Evolutionary conservation across 2,113 vertebrate species (phyloP).

Genomic region (Uria lomvia): DNA sequence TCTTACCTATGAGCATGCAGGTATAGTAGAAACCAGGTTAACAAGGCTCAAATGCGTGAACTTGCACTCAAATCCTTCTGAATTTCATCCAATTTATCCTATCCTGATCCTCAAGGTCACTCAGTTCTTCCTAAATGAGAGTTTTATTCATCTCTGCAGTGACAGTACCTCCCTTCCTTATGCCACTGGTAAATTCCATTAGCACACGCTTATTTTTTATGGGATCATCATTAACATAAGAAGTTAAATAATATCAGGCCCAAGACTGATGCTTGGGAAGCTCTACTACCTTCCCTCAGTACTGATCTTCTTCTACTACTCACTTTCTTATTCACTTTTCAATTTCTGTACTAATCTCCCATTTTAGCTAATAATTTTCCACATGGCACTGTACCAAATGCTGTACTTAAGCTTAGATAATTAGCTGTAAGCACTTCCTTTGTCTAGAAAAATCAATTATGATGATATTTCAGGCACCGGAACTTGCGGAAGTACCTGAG

Average conservation of each 20-base stretch:
- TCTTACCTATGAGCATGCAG: neutral
- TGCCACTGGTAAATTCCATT: conserved; percentile 25
- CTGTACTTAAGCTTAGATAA: conserved; percentile 16
- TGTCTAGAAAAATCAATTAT: conserved; percentile 41
- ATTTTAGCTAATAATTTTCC: conserved; percentile 25
- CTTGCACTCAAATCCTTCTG: neutral
- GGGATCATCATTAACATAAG: conserved; percentile 1
- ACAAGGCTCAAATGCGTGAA: neutral
- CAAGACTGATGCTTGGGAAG: neutral
- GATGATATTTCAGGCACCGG: neutral
- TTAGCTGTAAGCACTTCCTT: conserved; percentile 35
- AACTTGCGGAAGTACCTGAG: neutral
- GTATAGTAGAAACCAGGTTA: neutral
- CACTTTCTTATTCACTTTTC: neutral
- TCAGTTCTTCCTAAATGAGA: neutral
- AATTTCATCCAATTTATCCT: neutral
- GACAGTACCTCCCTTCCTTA: conserved; percentile 24
- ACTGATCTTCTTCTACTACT: neutral
- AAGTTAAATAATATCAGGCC: neutral
- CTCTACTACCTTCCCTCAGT: neutral
- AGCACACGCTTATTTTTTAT: neutral
- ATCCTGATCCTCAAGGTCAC: conserved; percentile 1
- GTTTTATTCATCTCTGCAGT: neutral
- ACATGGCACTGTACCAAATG: neutral
- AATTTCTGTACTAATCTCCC: neutral